Percentiles rank a stretch among this genome's conserved stretches.
Evolutionary conservation across 2,113 vertebrate species (phyloP).

Genomic region (Ptychochromis oligacanthus): DNA sequence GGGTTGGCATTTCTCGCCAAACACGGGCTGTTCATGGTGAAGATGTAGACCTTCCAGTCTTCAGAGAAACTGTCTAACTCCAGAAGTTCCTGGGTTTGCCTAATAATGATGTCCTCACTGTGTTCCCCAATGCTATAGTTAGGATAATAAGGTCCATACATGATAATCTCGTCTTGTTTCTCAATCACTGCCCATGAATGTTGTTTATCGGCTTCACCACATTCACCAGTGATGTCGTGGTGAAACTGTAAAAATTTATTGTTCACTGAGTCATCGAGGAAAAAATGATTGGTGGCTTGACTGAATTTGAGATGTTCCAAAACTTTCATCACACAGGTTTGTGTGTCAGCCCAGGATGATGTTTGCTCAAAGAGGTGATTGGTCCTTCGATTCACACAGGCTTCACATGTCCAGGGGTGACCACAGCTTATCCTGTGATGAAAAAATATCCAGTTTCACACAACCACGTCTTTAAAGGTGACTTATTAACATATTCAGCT

Average conservation of each 20-base stretch:
- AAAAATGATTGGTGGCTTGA: background rate
- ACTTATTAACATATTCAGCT: background rate
- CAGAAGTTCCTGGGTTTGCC: slow-evolving; percentile 65
- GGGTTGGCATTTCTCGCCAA: slow-evolving; percentile 49
- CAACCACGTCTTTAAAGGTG: background rate
- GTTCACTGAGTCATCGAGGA: slow-evolving; percentile 28
- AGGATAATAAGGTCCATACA: slow-evolving; percentile 65
- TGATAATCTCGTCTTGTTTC: slow-evolving; percentile 61
- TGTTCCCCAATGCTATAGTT: slow-evolving; percentile 56
- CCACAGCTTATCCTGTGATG: slow-evolving; percentile 14
- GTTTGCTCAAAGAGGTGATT: slow-evolving; percentile 13
- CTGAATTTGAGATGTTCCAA: slow-evolving; percentile 29
- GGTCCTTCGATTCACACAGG: background rate
- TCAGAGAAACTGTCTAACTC: background rate
- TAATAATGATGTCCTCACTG: slow-evolving; percentile 65
- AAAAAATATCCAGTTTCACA: background rate
- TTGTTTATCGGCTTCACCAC: slow-evolving; percentile 47
- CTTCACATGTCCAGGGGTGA: background rate
- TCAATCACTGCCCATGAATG: slow-evolving; percentile 67
- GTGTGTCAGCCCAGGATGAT: slow-evolving; percentile 49
- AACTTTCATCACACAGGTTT: slow-evolving; percentile 37
- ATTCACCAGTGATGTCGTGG: slow-evolving; percentile 60
- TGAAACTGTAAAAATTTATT: slow-evolving; percentile 57
- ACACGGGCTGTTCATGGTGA: slow-evolving; percentile 67
- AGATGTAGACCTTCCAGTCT: slow-evolving; percentile 51